Conservation (phyloP, 2,113 vertebrate species). For the Meleagris gallopavo region DNA sequence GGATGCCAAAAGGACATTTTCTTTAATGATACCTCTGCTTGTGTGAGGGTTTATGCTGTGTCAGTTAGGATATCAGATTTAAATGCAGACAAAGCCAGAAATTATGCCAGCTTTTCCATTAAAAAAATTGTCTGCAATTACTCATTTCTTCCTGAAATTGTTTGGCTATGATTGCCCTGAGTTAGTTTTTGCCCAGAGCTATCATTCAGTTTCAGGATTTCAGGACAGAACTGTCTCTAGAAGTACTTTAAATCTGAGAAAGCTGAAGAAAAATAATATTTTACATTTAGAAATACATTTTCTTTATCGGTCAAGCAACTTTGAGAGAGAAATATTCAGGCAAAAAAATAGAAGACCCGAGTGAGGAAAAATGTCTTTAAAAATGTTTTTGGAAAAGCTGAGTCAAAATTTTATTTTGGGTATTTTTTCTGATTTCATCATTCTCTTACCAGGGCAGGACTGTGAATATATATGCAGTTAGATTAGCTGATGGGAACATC, state of each 20-base stretch:
- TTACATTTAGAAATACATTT: background rate
- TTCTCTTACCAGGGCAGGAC: background rate
- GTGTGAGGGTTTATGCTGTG: background rate
- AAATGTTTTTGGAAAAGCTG: background rate
- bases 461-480: background rate
- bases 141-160: conserved; percentile 10
- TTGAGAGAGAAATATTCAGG: background rate
- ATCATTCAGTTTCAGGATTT: background rate
- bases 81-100: background rate
- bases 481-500: background rate
- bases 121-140: background rate
- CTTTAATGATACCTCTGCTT: background rate
- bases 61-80: conserved; percentile 10
- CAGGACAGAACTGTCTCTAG: background rate
- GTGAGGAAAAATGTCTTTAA: background rate
- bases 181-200: background rate
- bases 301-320: background rate
- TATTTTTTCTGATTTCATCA: background rate
- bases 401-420: background rate
- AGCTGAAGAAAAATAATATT: background rate
- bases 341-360: background rate
- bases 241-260: background rate
- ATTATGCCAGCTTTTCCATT: conserved; percentile 18
- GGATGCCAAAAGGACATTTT: background rate
- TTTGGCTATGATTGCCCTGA: background rate